Conservation (phyloP, 1,140 invertebrate genomes). For the Nebria ingens region DNA sequence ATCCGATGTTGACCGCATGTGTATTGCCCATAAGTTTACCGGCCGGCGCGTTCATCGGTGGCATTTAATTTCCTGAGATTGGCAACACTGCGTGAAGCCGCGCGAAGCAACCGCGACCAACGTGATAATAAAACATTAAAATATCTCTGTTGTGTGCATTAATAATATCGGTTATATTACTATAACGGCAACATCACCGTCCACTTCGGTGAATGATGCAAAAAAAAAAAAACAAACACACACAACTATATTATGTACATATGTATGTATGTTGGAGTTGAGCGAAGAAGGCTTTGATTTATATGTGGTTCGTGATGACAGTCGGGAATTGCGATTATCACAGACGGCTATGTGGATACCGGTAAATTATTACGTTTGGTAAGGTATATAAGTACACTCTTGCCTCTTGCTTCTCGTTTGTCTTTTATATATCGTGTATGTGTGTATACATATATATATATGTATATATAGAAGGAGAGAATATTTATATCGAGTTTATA, state of each 20-base stretch:
- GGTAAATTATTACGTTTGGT: background rate
- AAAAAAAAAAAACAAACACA: too few relatives aligned
- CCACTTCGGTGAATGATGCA: too few relatives aligned
- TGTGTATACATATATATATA: too few relatives aligned
- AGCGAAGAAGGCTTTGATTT: background rate
- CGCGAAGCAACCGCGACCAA: background rate
- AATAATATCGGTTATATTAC: too few relatives aligned
- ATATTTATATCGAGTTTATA: too few relatives aligned
- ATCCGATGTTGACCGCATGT: background rate
- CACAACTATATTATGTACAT: too few relatives aligned
- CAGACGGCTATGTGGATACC: background rate
- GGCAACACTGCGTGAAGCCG: conserved; percentile 3
- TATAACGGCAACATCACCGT: background rate
- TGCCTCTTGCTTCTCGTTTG: too few relatives aligned
- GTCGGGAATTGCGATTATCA: background rate
- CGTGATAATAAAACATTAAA: conserved; percentile 5
- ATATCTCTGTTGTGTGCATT: background rate
- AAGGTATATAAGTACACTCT: too few relatives aligned
- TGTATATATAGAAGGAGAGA: too few relatives aligned
- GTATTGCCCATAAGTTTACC: background rate
- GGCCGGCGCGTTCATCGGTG: background rate
- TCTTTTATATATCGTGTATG: too few relatives aligned
- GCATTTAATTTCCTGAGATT: conserved; percentile 5
- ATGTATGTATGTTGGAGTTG: background rate
- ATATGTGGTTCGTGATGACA: background rate